Evolutionary conservation across 2,797 vertebrate genomes (phyloP), one percentile per base, ranked within the genome.

Genomic region (Kryptolebias ocellatus): DNA sequence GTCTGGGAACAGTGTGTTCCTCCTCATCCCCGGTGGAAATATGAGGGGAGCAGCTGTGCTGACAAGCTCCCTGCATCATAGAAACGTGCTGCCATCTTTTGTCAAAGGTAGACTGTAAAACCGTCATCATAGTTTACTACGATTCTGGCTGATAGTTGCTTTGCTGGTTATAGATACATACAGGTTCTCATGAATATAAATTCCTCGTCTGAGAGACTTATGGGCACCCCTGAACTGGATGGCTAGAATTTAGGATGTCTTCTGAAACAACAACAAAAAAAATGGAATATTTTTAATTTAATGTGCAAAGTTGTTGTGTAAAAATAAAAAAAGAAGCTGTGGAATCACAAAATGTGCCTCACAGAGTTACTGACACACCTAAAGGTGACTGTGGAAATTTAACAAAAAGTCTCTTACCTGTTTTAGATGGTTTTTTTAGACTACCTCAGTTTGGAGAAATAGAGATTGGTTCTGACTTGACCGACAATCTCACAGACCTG

Each of bases 1-100:
- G 20, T 73, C 64, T 58, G 53, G 69, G 85, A 83, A 85, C 83
- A 73, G 47, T 1, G 60, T 75, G 83, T 86, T 83, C 87, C 67
- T 73, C 80, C 65, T 65, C 63, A 28, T 44, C 72, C 66, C 63
- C 50, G 0, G 27, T 72, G 67, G 72, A 82, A 84, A 81, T 76
- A 78, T 80, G 74, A 80, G 55, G 67, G 52, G 60, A 34, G 74
- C 70, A 68, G 76, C 76, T 67, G 53, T 1, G 9, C 75, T 78
- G 83, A 84, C 84, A 81, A 72, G 66, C 63, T 42, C 57, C 51
- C 68, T 76, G 70, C 76, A 74, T 81, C 76, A 72, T 31, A 55
- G 70, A 52, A 57, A 63, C 60, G 56, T 42, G 50, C 74, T 18
- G 44, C 72, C 57, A 46, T 72, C 59, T 76, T 72, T 71, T 53